Conservation (phyloP, 2,888 invertebrate species). For the Phlogophora meticulosa region DNA sequence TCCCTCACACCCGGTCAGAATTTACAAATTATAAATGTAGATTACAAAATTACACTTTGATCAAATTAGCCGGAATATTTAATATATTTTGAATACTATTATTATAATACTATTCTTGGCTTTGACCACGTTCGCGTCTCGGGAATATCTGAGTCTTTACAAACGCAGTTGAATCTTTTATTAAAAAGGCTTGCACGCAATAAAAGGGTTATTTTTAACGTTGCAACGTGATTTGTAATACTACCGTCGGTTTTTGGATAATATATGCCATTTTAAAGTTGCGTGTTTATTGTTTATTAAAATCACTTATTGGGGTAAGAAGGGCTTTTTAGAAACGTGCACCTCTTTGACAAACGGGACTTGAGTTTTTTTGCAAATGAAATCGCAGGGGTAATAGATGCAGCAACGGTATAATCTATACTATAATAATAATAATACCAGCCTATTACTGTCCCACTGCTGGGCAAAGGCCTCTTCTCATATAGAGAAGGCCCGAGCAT, state of each 20-base stretch:
- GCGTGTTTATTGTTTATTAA: no score
- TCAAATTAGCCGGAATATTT: not conserved
- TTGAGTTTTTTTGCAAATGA: no score
- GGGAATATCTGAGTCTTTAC: conserved; percentile 6
- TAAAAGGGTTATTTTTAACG: conserved; percentile 6
- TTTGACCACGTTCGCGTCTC: not conserved
- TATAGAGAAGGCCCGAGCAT: no score
- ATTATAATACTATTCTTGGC: not conserved
- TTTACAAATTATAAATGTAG: not conserved
- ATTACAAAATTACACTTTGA: not conserved
- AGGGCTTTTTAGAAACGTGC: no score
- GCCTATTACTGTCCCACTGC: no score
- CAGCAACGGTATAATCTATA: no score
- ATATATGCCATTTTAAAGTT: not conserved
- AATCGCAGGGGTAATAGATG: no score
- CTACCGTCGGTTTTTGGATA: not conserved
- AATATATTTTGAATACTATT: not conserved
- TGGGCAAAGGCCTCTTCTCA: no score
- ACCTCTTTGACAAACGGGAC: no score
- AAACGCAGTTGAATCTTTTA: not conserved
- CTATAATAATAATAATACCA: no score
- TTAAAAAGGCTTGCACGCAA: conserved; percentile 26
- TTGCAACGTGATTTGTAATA: conserved; percentile 12
- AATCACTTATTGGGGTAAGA: no score
- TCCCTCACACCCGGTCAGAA: not conserved